phyloP scores from a whole-genome alignment of 1,140 invertebrate genomes.

The Phymorhynchus buccinoides region DNA sequence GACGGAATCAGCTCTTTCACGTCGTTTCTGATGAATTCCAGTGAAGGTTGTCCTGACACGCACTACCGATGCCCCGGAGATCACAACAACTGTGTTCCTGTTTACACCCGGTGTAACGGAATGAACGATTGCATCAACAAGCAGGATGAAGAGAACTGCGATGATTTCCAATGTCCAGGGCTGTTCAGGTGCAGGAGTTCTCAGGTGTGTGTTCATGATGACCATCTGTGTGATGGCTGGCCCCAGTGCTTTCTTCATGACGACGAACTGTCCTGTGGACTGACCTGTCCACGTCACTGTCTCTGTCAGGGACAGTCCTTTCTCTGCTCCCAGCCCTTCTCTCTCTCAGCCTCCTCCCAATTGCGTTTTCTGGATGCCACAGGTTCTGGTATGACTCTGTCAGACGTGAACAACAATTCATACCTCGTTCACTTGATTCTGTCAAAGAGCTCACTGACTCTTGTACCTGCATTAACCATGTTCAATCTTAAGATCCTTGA shows the following conservation, averaged over 20 bases:
- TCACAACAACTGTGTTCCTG: too few species aligned
- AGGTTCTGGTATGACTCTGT: neutral
- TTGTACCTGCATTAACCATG: neutral
- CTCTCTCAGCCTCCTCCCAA: neutral
- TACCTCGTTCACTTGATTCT: slow-evolving; percentile 6
- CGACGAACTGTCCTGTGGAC: slow-evolving; percentile 27
- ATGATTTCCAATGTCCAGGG: neutral
- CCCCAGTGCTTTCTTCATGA: slow-evolving; percentile 31
- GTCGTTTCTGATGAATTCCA: too few species aligned
- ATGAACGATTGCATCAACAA: too few species aligned
- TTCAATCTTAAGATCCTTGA: neutral
- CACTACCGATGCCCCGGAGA: too few species aligned
- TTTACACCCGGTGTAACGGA: too few species aligned
- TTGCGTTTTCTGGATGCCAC: neutral
- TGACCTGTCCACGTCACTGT: neutral
- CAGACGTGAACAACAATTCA: neutral
- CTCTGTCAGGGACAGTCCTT: neutral
- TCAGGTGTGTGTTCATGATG: slow-evolving; percentile 12
- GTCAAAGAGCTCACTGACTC: neutral
- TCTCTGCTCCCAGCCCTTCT: neutral
- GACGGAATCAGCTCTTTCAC: too few species aligned
- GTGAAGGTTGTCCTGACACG: too few species aligned
- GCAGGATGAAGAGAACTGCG: neutral
- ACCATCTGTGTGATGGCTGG: slow-evolving; percentile 36
- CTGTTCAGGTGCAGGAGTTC: too few species aligned